A percentile compares a stretch with the other conserved stretches of the same genome.
These are phyloP conservation scores for Paraplagusia blochii DNA, from an alignment of 2,113 vertebrate genomes.

Conservation along the genomic window DNA sequence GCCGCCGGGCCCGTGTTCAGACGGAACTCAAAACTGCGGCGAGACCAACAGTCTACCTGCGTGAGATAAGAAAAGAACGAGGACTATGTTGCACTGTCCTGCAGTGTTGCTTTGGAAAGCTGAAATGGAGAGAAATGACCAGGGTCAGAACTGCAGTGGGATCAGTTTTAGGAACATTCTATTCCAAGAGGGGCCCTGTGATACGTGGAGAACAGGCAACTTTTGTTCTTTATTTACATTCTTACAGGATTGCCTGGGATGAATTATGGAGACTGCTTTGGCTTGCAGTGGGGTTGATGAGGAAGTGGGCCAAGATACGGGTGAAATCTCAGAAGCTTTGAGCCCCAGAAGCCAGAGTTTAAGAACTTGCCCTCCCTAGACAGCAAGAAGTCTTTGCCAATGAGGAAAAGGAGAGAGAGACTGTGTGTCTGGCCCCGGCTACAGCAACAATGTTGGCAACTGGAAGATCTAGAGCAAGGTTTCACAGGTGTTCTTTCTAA, in stretches of 20 bases:
- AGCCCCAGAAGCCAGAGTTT: conserved; percentile 50
- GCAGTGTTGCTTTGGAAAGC: conserved; percentile 51
- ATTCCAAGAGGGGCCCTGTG: conserved; percentile 51
- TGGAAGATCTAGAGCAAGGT: conserved; percentile 26
- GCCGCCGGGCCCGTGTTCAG: conserved; percentile 47
- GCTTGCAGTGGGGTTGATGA: conserved; percentile 54
- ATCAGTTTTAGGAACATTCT: conserved; percentile 57
- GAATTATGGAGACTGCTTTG: conserved; percentile 67
- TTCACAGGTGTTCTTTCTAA: conserved; percentile 35
- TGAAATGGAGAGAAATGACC: conserved; percentile 39
- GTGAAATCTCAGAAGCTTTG: conserved; percentile 60
- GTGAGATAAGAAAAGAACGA: conserved; percentile 58
- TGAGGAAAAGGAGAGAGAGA: conserved; percentile 11
- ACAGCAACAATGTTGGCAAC: conserved; percentile 13
- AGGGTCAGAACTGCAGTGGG: conserved; percentile 50
- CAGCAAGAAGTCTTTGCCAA: conserved; percentile 13
- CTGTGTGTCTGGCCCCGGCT: conserved; percentile 23
- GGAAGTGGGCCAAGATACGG: conserved; percentile 67
- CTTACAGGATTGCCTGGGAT: conserved; percentile 58
- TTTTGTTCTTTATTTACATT: conserved; percentile 75
- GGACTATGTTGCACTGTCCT: conserved; percentile 44
- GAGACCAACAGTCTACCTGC: conserved; percentile 63
- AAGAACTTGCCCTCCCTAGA: conserved; percentile 49
- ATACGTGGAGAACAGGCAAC: conserved; percentile 64
- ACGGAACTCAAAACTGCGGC: conserved; percentile 53